phyloP scores from a whole-genome alignment of 1,140 invertebrate genomes.

The Tyrophagus putrescentiae region DNA sequence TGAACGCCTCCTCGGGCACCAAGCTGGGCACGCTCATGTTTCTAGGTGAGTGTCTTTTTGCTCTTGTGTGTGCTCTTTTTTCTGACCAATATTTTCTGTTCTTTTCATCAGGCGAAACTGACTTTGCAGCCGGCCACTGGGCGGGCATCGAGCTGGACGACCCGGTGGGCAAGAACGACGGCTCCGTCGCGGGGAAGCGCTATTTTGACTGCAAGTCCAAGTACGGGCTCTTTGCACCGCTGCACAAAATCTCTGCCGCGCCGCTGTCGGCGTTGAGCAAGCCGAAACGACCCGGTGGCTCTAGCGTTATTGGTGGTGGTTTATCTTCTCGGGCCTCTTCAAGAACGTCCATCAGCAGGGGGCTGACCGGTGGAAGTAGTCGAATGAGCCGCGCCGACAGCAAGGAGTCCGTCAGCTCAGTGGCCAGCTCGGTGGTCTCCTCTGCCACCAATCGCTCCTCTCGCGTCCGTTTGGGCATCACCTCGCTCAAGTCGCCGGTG shows the following conservation, averaged over 20 bases:
- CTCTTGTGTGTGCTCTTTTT: not conserved
- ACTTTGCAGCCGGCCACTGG: conserved; percentile 82
- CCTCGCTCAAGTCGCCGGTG: conserved; percentile 35
- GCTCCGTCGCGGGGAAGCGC: conserved; percentile 67
- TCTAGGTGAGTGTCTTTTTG: conserved; percentile 43
- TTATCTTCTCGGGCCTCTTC: conserved; percentile 5
- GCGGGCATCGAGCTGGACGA: conserved; percentile 88
- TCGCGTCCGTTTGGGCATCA: conserved; percentile 55
- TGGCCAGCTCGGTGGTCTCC: conserved; percentile 61
- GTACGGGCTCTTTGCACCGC: conserved; percentile 79
- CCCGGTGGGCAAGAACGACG: conserved; percentile 85
- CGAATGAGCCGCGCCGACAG: conserved; percentile 42
- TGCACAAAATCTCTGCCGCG: conserved; percentile 54
- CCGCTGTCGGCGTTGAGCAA: conserved; percentile 6
- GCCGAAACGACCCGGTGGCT: not conserved
- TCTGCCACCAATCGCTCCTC: conserved; percentile 49
- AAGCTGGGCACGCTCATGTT: conserved; percentile 73
- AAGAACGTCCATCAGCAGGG: conserved; percentile 39
- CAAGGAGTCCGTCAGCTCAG: conserved; percentile 62
- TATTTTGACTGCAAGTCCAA: conserved; percentile 84
- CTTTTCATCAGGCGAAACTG: conserved; percentile 38
- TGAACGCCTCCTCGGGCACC: conserved; percentile 64
- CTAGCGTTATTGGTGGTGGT: too few species aligned
- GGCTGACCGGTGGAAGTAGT: conserved; percentile 41
- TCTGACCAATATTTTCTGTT: not conserved